Percentiles rank a stretch among this genome's conserved stretches.
phyloP scores from a whole-genome alignment of 2,888 invertebrate species.

The Branchinecta sandiegonensis region DNA sequence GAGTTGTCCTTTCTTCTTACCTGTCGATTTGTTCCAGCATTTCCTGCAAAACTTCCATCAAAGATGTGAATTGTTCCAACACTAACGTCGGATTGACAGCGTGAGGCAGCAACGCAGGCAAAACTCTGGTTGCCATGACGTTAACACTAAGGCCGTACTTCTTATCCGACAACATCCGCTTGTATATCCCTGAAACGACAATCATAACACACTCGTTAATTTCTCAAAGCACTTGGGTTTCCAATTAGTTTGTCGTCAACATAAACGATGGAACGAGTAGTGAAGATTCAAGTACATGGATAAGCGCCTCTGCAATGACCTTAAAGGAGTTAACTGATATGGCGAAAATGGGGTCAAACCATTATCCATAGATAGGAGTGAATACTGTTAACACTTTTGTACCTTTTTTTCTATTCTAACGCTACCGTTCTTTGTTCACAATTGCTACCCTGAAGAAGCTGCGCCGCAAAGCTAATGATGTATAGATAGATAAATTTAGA shows the following conservation, averaged over 20 bases:
- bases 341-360: too few relatives aligned
- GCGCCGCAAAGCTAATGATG: too few relatives aligned
- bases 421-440: too few relatives aligned
- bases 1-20: conserved; percentile 30
- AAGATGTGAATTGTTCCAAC: conserved; percentile 61
- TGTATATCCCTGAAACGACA: conserved; percentile 64
- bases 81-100: conserved; percentile 74
- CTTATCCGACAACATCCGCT: conserved; percentile 73
- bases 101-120: conserved; percentile 81
- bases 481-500: too few relatives aligned
- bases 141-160: conserved; percentile 77
- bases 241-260: not conserved
- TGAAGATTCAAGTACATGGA: too few relatives aligned
- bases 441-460: too few relatives aligned
- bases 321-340: too few relatives aligned
- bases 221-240: not conserved
- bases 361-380: too few relatives aligned
- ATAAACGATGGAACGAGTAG: too few relatives aligned
- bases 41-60: conserved; percentile 71
- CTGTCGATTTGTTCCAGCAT: conserved; percentile 77
- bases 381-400: too few relatives aligned
- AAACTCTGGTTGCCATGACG: conserved; percentile 81
- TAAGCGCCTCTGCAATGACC: too few relatives aligned
- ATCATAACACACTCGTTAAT: not conserved
- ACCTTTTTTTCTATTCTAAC: too few relatives aligned